Evolutionary conservation across 2,888 invertebrate genomes (phyloP).

Genomic region (Ariolimax columbianus): DNA sequence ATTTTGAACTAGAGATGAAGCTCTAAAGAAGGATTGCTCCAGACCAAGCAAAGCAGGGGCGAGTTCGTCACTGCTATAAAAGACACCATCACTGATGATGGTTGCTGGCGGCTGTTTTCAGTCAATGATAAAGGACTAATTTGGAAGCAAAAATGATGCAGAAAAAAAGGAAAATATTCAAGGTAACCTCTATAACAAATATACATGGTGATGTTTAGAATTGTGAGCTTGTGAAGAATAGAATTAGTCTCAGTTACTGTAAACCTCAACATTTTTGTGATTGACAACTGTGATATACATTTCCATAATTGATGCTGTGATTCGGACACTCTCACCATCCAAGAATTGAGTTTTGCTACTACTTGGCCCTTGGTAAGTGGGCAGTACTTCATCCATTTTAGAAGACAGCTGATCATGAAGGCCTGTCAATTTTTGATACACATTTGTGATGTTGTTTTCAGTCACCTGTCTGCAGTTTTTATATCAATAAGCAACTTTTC

Average conservation of each 20-base stretch:
- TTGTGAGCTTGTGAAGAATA: not conserved
- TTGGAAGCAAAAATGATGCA: not conserved
- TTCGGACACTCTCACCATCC: slow-evolving; percentile 35
- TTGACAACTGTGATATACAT: not conserved
- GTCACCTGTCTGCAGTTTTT: no score
- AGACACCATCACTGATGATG: no score
- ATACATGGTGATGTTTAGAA: not conserved
- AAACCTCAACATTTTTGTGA: not conserved
- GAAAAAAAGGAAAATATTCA: not conserved
- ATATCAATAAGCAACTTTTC: no score
- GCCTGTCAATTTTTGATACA: slow-evolving; percentile 7
- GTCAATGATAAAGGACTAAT: no score
- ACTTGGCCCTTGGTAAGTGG: slow-evolving; percentile 34
- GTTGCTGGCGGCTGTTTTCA: no score
- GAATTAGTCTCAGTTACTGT: not conserved
- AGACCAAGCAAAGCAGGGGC: no score
- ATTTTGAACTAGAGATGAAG: no score
- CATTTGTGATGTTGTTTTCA: not conserved
- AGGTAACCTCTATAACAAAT: not conserved
- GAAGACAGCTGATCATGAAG: not conserved
- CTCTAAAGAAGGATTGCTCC: no score
- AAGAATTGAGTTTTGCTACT: slow-evolving; percentile 42
- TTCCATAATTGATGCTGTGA: not conserved
- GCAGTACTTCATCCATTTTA: slow-evolving; percentile 10
- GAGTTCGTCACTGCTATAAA: no score